Percentiles rank a stretch among this genome's conserved stretches.
Evolutionary conservation across 2,797 vertebrate genomes (phyloP).

Genomic region (Hirundo rustica): DNA sequence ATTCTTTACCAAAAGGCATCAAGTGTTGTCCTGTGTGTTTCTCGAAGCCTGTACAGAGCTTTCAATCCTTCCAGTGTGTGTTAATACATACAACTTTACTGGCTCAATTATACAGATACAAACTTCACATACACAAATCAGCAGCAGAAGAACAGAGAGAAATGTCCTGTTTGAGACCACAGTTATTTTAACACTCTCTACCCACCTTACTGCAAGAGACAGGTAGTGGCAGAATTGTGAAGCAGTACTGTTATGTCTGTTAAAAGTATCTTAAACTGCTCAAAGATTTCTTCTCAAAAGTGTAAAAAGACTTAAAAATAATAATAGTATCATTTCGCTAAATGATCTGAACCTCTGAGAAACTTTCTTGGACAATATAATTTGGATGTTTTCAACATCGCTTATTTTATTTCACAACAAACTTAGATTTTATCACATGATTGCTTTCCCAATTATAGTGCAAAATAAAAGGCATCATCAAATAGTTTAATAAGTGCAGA

Average conservation of each 20-base stretch:
- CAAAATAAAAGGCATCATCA: constrained; percentile 78
- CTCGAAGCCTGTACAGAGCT: constrained; percentile 4
- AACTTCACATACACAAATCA: background rate
- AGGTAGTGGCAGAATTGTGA: background rate
- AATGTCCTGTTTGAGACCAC: background rate
- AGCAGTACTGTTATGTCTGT: background rate
- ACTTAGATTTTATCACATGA: constrained; percentile 74
- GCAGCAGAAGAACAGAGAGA: background rate
- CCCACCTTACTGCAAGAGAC: background rate
- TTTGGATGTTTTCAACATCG: constrained; percentile 58
- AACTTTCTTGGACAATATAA: constrained; percentile 57
- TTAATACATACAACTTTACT: background rate
- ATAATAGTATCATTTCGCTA: background rate
- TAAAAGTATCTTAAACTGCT: background rate
- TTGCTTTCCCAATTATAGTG: constrained; percentile 76
- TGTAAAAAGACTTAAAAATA: constrained; percentile 26
- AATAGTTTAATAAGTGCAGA: constrained; percentile 76
- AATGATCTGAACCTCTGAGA: constrained; percentile 32
- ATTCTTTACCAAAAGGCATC: constrained; percentile 15
- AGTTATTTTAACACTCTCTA: background rate
- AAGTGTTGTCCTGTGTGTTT: background rate
- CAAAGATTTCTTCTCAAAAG: background rate
- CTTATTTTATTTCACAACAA: constrained; percentile 69
- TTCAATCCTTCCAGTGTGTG: background rate
- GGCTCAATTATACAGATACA: background rate